phyloP scores from a whole-genome alignment of 2,888 invertebrate species.

The Nymphalis c-album region DNA sequence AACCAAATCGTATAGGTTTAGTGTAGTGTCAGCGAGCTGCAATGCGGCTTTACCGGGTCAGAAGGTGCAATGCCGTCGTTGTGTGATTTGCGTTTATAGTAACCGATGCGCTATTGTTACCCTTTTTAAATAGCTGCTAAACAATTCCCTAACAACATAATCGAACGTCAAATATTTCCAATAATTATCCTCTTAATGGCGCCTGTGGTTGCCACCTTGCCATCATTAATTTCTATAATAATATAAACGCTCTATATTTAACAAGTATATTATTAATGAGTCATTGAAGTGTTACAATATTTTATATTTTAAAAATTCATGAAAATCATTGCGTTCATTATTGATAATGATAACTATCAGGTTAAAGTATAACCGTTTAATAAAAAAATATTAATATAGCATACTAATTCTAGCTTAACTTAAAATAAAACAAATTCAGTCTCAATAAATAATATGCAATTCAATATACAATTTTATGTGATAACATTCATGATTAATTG shows the following conservation, averaged over 20 bases:
- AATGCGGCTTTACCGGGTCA: constrained; percentile 67
- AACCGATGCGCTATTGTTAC: constrained; percentile 48
- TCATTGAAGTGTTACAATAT: no score
- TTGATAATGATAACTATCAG: no score
- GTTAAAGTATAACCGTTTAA: no score
- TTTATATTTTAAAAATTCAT: no score
- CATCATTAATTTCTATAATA: neutral
- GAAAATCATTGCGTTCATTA: no score
- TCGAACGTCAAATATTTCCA: neutral
- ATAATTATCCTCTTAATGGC: neutral
- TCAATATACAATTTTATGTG: no score
- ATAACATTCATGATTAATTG: neutral
- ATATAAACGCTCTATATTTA: neutral
- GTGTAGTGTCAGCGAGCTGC: constrained; percentile 68
- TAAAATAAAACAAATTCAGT: no score
- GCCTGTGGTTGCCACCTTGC: neutral
- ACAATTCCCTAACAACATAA: constrained; percentile 14
- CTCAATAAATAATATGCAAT: no score
- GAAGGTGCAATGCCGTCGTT: constrained; percentile 64
- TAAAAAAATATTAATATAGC: no score
- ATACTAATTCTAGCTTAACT: no score
- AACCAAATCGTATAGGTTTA: constrained; percentile 45
- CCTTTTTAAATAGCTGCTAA: constrained; percentile 17
- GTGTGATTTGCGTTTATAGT: constrained; percentile 50
- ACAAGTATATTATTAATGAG: no score